Evolutionary conservation across 2,888 invertebrate genomes (phyloP).

Genomic region (Poecilobothrus nobilitatus): DNA sequence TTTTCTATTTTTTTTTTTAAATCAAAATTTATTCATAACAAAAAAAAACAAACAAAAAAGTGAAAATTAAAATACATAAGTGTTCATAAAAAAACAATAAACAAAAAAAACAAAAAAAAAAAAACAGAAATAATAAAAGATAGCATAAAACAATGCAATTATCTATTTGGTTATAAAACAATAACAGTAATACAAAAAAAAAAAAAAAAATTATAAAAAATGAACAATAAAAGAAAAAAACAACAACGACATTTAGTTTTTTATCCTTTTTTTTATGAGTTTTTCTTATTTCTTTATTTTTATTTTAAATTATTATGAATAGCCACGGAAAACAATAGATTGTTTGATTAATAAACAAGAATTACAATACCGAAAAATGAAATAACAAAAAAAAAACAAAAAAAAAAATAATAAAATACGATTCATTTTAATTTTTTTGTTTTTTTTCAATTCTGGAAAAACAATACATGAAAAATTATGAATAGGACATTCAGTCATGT

Average conservation of each 20-base stretch:
- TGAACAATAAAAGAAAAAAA: too few species aligned
- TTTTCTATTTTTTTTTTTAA: too few species aligned
- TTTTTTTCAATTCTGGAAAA: not conserved
- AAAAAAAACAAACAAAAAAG: not conserved
- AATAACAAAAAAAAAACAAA: not conserved
- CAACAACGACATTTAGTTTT: not conserved
- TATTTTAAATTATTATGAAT: not conserved
- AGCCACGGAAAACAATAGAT: constrained; percentile 4
- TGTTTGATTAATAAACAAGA: constrained; percentile 6
- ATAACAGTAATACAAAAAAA: not conserved
- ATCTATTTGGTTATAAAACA: constrained; percentile 4
- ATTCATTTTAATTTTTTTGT: not conserved
- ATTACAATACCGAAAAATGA: constrained; percentile 6
- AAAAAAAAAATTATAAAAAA: not conserved
- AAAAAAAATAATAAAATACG: not conserved
- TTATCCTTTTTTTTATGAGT: not conserved
- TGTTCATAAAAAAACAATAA: not conserved
- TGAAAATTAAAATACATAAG: not conserved
- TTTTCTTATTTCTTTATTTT: not conserved
- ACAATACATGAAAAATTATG: constrained; percentile 4
- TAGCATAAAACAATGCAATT: not conserved
- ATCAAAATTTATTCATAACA: too few species aligned
- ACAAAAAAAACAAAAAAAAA: not conserved
- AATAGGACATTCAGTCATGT: constrained; percentile 4
- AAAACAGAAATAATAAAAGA: not conserved